Evolutionary conservation across 2,888 invertebrate species (phyloP), one percentile per base, ranked within the genome.

Genomic region (Podabrus alpinus): DNA sequence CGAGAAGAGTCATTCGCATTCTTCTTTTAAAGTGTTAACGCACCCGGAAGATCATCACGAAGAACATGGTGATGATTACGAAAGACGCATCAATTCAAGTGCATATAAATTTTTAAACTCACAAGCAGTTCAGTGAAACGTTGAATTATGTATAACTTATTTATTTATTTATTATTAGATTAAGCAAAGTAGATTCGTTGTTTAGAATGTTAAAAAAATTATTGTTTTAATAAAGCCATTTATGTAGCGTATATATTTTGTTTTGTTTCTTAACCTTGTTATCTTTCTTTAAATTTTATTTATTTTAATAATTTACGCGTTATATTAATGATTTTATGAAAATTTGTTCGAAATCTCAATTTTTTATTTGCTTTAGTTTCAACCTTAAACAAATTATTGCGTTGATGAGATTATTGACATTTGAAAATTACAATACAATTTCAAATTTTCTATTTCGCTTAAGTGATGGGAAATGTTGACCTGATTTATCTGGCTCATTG

Each of bases 11-110:
- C 88, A 89, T 79, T 87, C 89, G 77, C 89, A 91, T 76, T 90
- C 91, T 79, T 78, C 81, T 3, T 91, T 92, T 88, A 92, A 92
- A 86, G 92, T 93, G 69, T 92, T 92, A 82, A 91, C 93, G 78
- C 90, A 90, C 84, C 91, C 91, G 81, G 87, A 88, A 59, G 91
- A 91, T 85, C 79, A 86, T 66, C 79, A 83, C 19, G 81, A 83
- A 19, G 80, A 80, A 29, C 83, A 85, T 15, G 84, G 85, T 11
- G 86, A 87, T 69, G 85, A 84, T 4, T 83, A 85, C 71, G 86
- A 86, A 66, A 71, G 81, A 69, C 77, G 75, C 45, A 75, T 79
- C 69, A 73, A 78, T 67, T 66, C 59, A 13, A 73, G 74, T 10
- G 76, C 69, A 10, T 78, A 77, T 67, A 78, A 75, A 72, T 81